Evolutionary conservation across 1,140 invertebrate species (phyloP), one percentile per base, ranked within the genome.

Genomic region (Cotesia chilonis): DNA sequence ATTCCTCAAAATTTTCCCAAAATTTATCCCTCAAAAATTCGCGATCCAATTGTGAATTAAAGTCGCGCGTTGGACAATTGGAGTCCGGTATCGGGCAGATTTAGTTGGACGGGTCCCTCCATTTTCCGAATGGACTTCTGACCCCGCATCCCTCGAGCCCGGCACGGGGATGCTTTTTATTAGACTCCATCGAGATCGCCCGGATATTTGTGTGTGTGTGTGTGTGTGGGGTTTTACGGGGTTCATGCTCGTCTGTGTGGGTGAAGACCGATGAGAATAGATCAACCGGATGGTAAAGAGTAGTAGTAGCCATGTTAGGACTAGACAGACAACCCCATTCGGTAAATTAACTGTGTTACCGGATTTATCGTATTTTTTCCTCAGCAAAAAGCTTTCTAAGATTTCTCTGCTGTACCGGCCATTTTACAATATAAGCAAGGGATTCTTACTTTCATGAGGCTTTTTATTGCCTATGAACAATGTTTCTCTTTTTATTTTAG

Each of bases 51-150:
- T 20, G 2, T 0, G n/a, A 47, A 35, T 28, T 12, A 2, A 59
- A 38, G 4, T 20, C 28, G 14, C 1, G 2, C 9, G 37, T 14
- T 70, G 80, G 84, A 80, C 84, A 87, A 87, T 87, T 81, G 81
- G 74, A 84, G 69, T 74, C 36, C 85, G 78, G 78, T 83, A 85
- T 86, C 78, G 83, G 79, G 80, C 85, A 84, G 85, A 86, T 87
- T 86, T 86, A 85, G 82, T 86, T 85, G 84, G 83, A 83, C 83
- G 82, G 77, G 82, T 85, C 83, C 84, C 82, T 85, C 83, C 83
- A 86, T 86, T 86, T 86, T 85, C 83, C 85, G 83, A 86, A 87
- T 86, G 85, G 85, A 86, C 85, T 87, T 86, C 82, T 86, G 85
- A 86, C 85, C 84, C 84, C 76, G 76, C 80, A 74, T 76, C 77